Percentiles rank a stretch among this genome's conserved stretches.
phyloP scores from a whole-genome alignment of 2,797 vertebrate genomes.

The Euphonia xanthogaster region DNA sequence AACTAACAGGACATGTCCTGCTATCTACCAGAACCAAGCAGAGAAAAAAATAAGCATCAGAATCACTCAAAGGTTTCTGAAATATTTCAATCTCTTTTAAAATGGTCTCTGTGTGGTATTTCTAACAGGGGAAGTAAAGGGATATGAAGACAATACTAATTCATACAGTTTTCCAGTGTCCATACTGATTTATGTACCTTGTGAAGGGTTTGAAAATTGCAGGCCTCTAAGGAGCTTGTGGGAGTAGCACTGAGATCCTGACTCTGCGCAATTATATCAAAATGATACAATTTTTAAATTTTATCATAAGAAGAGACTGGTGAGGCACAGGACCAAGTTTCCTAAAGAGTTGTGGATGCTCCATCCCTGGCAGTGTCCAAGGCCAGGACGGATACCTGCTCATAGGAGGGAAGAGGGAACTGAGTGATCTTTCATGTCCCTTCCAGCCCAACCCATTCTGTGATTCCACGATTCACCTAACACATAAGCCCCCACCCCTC shows the following conservation, averaged over 20 bases:
- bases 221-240: neutral
- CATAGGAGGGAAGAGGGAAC: neutral
- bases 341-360: neutral
- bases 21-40: neutral
- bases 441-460: neutral
- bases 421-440: no score
- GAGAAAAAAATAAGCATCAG: neutral
- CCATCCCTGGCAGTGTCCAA: neutral
- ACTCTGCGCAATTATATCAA: neutral
- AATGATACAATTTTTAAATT: neutral
- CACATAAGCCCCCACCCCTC: accelerated
- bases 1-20: neutral
- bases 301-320: neutral
- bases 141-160: neutral
- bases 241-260: neutral
- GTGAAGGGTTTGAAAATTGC: neutral
- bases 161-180: neutral
- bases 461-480: neutral
- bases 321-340: neutral
- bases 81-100: neutral
- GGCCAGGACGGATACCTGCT: neutral
- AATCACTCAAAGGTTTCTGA: neutral
- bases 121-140: neutral
- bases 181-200: neutral
- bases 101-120: neutral